Conservation (phyloP, 92 coral and sea anemone species). For the Micromussa lordhowensis region DNA sequence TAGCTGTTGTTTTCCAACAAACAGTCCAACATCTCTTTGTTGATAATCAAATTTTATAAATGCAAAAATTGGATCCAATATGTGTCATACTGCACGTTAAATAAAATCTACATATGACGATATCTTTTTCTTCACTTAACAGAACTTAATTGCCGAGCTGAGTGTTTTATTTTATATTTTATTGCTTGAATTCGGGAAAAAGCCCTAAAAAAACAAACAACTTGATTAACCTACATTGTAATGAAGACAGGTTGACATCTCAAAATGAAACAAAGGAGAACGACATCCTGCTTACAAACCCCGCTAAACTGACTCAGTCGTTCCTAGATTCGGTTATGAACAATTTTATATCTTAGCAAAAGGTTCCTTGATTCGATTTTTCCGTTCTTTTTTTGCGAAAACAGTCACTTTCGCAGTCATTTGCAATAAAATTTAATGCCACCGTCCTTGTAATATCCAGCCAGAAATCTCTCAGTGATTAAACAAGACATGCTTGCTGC, state of each 20-base stretch:
- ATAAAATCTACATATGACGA: not conserved
- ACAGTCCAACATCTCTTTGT: not conserved
- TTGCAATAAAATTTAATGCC: not conserved
- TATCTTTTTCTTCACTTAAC: slow-evolving; percentile 1
- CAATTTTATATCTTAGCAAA: not conserved
- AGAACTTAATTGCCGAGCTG: not conserved
- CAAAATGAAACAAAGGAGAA: not conserved
- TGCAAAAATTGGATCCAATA: not conserved
- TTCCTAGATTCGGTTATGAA: not conserved
- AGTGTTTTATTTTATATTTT: slow-evolving; percentile 5
- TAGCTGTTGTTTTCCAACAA: not conserved
- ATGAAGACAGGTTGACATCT: not conserved
- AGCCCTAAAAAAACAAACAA: not conserved
- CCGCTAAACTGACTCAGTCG: too few relatives aligned
- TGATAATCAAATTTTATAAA: not conserved
- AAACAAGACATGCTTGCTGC: not conserved
- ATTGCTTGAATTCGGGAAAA: not conserved
- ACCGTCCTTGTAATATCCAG: not conserved
- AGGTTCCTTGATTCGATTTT: not conserved
- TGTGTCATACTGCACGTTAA: not conserved
- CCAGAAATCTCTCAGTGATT: not conserved
- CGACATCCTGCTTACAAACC: not conserved
- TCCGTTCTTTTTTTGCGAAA: too few relatives aligned
- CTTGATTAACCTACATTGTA: not conserved
- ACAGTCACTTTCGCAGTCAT: not conserved